Percentiles rank a stretch among this genome's conserved stretches.
phyloP scores from a whole-genome alignment of 2,888 invertebrate species.

The Ptychoptera contaminata region DNA sequence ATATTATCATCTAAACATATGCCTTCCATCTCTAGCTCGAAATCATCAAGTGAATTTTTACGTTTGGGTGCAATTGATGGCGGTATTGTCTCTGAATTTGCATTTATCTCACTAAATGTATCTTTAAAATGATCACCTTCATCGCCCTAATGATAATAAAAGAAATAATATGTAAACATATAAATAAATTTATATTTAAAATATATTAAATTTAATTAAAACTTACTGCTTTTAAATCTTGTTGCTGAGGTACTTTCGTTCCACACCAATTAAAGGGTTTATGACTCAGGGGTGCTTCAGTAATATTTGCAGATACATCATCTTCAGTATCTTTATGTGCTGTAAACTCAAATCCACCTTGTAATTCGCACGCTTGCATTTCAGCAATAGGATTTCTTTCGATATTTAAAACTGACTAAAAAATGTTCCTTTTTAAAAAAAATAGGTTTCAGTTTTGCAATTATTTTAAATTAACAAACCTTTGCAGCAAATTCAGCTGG shows the following conservation, averaged over 20 bases:
- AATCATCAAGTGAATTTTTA: slow-evolving; percentile 36
- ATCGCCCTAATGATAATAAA: too few species aligned
- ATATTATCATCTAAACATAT: slow-evolving; percentile 65
- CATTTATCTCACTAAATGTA: background rate
- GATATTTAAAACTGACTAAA: slow-evolving; percentile 36
- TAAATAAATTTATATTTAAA: too few species aligned
- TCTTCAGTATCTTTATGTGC: slow-evolving; percentile 1
- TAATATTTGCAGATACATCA: background rate
- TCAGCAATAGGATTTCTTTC: slow-evolving; percentile 57
- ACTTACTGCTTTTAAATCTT: too few species aligned
- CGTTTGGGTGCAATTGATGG: slow-evolving; percentile 17
- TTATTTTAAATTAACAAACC: slow-evolving; percentile 14
- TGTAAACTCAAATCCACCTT: slow-evolving; percentile 32
- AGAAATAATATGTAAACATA: too few species aligned
- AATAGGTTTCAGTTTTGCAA: background rate
- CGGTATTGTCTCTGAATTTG: slow-evolving; percentile 1
- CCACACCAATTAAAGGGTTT: slow-evolving; percentile 4
- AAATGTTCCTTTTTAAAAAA: background rate
- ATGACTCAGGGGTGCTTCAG: background rate
- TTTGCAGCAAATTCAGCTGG: slow-evolving; percentile 42
- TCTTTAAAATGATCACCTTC: background rate
- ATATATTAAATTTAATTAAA: background rate
- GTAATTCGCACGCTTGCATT: slow-evolving; percentile 43
- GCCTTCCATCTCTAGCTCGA: slow-evolving; percentile 72
- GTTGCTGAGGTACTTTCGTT: background rate